A percentile compares a stretch with the other conserved stretches of the same genome.
Conservation (phyloP, 1,140 invertebrate species). For the Bombus superbus region DNA sequence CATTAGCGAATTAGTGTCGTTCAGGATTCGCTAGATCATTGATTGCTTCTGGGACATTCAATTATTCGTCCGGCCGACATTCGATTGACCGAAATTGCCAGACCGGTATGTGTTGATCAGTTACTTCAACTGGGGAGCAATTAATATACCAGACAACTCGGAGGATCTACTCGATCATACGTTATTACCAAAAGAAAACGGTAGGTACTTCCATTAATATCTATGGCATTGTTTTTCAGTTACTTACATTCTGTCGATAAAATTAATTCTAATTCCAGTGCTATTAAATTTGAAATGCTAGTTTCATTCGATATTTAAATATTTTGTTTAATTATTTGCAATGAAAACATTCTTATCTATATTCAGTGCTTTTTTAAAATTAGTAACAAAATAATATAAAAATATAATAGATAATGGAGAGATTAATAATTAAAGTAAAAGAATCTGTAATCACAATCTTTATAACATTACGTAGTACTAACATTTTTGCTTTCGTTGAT, state of each 20-base stretch:
- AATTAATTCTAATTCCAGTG: no score
- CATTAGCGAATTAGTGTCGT: conserved; percentile 54
- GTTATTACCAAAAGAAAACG: not conserved
- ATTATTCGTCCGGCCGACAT: conserved; percentile 29
- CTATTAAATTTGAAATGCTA: not conserved
- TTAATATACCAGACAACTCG: conserved; percentile 48
- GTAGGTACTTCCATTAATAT: not conserved
- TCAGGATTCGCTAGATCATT: not conserved
- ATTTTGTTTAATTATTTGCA: not conserved
- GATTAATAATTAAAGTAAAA: not conserved
- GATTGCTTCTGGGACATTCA: conserved; percentile 37
- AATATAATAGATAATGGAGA: not conserved
- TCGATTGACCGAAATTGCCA: conserved; percentile 50
- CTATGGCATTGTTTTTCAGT: no score
- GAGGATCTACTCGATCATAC: not conserved
- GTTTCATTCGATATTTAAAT: not conserved
- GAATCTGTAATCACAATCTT: not conserved
- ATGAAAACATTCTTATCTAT: not conserved
- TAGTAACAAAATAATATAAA: no score
- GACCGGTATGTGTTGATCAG: not conserved
- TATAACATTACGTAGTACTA: not conserved
- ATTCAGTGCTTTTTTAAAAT: not conserved
- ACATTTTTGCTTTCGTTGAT: not conserved
- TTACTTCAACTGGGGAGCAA: conserved; percentile 51
- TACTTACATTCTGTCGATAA: no score